Conservation (phyloP, 2,888 invertebrate species). For the Lasius platythorax region DNA sequence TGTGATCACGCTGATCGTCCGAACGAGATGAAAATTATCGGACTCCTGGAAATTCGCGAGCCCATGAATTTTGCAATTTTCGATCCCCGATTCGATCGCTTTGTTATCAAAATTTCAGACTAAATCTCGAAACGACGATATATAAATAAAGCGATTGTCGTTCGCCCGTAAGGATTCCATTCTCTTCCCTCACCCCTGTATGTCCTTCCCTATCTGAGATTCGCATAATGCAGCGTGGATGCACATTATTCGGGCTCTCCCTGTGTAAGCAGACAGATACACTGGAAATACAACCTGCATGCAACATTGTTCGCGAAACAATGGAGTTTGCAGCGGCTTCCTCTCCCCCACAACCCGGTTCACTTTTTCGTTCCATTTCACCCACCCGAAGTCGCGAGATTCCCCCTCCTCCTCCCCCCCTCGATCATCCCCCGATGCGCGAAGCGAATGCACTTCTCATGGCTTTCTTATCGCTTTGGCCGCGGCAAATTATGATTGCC, state of each 20-base stretch:
- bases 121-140: constrained; percentile 77
- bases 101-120: constrained; percentile 52
- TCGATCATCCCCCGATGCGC: constrained; percentile 39
- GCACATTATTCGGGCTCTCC: constrained; percentile 56
- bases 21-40: constrained; percentile 61
- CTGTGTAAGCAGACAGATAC: constrained; percentile 36
- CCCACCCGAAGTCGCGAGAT: constrained; percentile 20
- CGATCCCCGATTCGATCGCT: constrained; percentile 8
- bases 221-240: constrained; percentile 63
- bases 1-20: constrained; percentile 56
- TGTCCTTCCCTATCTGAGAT: constrained; percentile 66
- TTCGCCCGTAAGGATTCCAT: constrained; percentile 45
- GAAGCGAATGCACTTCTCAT: constrained; percentile 75
- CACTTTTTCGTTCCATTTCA: constrained; percentile 14
- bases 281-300: constrained; percentile 72
- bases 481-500: constrained; percentile 78
- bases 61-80: constrained; percentile 53
- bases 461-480: constrained; percentile 74
- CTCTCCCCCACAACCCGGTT: not conserved
- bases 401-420: constrained; percentile 38
- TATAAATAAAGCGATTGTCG: constrained; percentile 73
- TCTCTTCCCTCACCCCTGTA: not conserved
- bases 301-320: constrained; percentile 79
- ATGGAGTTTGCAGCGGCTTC: constrained; percentile 63
- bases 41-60: constrained; percentile 60